phyloP scores from a whole-genome alignment of 2,797 vertebrate genomes.

The Meriones psammophilus region DNA sequence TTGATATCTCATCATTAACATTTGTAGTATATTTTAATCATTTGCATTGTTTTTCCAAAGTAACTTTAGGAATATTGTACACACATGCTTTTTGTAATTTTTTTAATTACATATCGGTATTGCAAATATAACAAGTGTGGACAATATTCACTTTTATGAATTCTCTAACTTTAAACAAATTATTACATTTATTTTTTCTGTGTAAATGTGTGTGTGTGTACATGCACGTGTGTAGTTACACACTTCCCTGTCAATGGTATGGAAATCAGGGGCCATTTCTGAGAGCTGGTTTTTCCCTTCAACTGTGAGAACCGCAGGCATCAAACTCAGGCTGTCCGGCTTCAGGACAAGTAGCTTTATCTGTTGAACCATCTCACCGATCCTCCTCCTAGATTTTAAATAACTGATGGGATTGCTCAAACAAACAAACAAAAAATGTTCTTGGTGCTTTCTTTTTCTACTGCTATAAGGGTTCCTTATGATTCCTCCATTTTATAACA shows the following conservation, averaged over 20 bases:
- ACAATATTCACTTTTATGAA: background rate
- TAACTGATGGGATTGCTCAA: background rate
- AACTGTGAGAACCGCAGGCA: background rate
- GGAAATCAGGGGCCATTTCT: background rate
- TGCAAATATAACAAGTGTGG: background rate
- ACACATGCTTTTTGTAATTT: too few species aligned
- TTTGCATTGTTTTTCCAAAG: background rate
- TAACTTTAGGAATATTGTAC: too few species aligned
- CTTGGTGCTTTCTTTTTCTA: background rate
- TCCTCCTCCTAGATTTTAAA: background rate
- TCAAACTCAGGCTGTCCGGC: background rate
- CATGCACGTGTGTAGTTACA: background rate
- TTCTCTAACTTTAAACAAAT: background rate
- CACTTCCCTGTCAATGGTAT: background rate
- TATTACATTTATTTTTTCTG: background rate
- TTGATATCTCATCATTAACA: background rate
- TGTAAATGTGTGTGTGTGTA: background rate
- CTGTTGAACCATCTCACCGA: background rate
- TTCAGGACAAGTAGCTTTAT: background rate
- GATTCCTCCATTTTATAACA: background rate
- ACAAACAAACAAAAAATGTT: background rate
- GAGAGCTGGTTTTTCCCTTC: background rate
- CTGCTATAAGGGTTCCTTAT: background rate
- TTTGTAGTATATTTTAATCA: background rate
- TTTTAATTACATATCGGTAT: background rate